Base-by-base conservation (phyloP, 2,888 invertebrate genomes). In the Agrotis exclamationis region DNA sequence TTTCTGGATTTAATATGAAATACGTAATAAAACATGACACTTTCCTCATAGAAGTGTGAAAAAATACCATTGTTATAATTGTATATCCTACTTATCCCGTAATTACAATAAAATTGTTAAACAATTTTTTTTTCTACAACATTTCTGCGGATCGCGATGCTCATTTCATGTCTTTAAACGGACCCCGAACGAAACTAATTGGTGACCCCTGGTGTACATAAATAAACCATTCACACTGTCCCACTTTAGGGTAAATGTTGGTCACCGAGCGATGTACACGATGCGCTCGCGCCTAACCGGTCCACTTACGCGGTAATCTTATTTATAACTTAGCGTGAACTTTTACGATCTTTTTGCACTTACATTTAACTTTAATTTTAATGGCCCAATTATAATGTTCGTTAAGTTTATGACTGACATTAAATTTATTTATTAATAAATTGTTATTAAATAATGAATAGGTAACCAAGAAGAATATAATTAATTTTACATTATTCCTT, bases 221-320 rank as follows among this genome's bases (percentile, higher is more conserved):
- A 63, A 74, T 63, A 74, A 60, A 48, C 4, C 14, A 22, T n/a
- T 39, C 47, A 56, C 14, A 24, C 50, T 75, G 65, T 82, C 80
- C 71, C n/a, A 62, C 58, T 70, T 71, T 16, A 63, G 48, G 11
- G 39, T 64, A 54, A 74, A 63, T 63, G 53, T 66, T 84, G 84
- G 85, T 71, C 80, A 78, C 79, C 65, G 53, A 33, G 39, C 57
- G 54, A 64, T 64, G 69, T 68, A 63, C 74, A 74, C 58, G 71
- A 76, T 56, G 53, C 82, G 83, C 80, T 64, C 63, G 70, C 72
- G 85, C 71, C 59, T 70, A 85, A 84, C 86, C 80, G 80, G 88
- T 85, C 62, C 54, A 62, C 2, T 56, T 9, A 67, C 60, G 70
- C 63, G 63, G 69, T 50, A 50, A 70, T 80, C 83, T 84, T 81